Conservation (phyloP, 2,113 vertebrate species). For the Montifringilla adamsi region DNA sequence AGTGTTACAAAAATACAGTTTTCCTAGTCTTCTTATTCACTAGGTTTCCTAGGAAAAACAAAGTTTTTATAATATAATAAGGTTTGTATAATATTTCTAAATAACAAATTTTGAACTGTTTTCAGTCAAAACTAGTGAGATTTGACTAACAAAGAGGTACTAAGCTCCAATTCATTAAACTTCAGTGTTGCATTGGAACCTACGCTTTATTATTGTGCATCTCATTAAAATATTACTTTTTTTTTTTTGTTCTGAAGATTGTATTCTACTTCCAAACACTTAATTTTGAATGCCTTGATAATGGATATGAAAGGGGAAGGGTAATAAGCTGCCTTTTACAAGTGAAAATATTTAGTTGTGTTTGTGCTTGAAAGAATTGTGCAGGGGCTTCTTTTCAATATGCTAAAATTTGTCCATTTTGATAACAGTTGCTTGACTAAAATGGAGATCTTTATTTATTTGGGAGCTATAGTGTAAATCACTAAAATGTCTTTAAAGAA, state of each 20-base stretch:
- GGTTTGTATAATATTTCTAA: background rate
- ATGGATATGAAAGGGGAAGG: background rate
- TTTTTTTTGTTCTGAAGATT: background rate
- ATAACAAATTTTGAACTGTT: background rate
- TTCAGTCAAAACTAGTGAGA: background rate
- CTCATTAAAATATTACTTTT: background rate
- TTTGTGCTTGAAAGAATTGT: background rate
- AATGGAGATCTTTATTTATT: background rate
- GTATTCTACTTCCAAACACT: background rate
- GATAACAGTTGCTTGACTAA: background rate
- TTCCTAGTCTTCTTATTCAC: background rate
- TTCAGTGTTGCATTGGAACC: background rate
- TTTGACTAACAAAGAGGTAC: background rate
- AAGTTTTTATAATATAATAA: background rate
- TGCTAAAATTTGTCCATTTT: background rate
- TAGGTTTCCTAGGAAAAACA: background rate
- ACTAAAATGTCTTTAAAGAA: background rate
- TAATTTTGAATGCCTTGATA: background rate
- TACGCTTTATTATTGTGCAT: background rate
- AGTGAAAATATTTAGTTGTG: background rate
- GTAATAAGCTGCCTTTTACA: background rate
- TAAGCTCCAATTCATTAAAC: background rate
- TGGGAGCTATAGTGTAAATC: background rate
- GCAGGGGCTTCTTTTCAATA: background rate
- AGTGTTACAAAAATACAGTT: background rate